Base-by-base conservation (phyloP, 1,140 invertebrate species). In the Rhopalosiphum maidis region DNA sequence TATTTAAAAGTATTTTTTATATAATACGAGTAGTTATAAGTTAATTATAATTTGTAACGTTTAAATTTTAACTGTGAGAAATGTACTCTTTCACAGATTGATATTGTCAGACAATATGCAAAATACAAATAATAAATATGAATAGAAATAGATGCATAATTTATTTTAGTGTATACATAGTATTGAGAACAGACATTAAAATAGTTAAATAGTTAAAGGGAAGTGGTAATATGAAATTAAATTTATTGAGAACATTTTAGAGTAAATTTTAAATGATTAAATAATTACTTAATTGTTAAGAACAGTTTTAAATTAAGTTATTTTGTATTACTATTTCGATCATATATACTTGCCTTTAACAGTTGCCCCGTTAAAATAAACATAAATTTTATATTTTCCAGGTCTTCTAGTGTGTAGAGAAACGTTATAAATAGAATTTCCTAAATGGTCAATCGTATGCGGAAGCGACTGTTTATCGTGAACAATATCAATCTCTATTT, bases 361-460 rank as follows among this genome's bases (percentile, higher is more conserved):
- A 95, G 99, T 98, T 94, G 97, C 97, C 9, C 98, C 98, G 95
- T 99, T 99, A 95, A 99, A 99, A 94, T 98, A 99, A 30, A 99
- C 97, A 95, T 99, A 98, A 55, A 99, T 96, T 90, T 97, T 96
- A 95, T 99, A 99, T 95, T 98, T 98, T 85, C 99, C 99, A 86
- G 97, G 96, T 85, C 98, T 97, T 93, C 97, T 96, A 0, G 99
- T 99, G 94, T 98, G 97, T 94, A 99, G 99, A 22, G 98, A 97
- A 6, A 99, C 97, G 37, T 97, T 96, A 94, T 99, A 99, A 93
- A 97, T 96, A 91, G 97, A 97, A 86, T 97, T 96, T 22, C 97
- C 97, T 82, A 98, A 96, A 95, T 98, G 97, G 94, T 98, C 97
- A 11, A 99, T 96, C 7, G 97, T 97, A 94, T 98, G 97, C 92